These are phyloP conservation scores for Peromyscus eremicus DNA, from an alignment of 2,797 vertebrate species.

Conservation along the genomic window DNA sequence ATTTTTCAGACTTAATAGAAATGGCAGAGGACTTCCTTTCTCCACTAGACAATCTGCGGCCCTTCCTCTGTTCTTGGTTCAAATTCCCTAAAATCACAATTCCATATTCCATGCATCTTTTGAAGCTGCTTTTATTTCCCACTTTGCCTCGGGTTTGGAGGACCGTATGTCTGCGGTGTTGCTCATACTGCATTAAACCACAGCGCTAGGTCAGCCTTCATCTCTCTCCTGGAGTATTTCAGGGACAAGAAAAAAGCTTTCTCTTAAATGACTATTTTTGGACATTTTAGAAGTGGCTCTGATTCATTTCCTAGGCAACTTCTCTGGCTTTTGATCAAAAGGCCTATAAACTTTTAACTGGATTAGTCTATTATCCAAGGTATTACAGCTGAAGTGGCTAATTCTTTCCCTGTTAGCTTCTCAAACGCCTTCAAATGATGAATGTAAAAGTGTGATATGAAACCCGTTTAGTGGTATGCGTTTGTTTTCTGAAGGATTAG, in stretches of 20 bases:
- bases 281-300: slow-evolving; percentile 51
- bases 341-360: slow-evolving; percentile 72
- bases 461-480: slow-evolving; percentile 57
- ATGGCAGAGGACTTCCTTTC: not conserved
- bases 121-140: not conserved
- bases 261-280: slow-evolving; percentile 32
- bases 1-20: not conserved
- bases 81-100: not conserved
- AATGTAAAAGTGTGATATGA: slow-evolving; percentile 65
- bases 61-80: not conserved
- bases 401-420: slow-evolving; percentile 71
- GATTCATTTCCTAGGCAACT: slow-evolving; percentile 68
- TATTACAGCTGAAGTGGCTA: slow-evolving; percentile 76
- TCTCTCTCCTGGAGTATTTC: not conserved
- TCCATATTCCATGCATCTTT: not conserved
- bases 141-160: rapidly evolving
- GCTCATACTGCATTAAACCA: not conserved
- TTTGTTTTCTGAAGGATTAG: slow-evolving; percentile 47
- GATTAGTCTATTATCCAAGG: slow-evolving; percentile 76
- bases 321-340: slow-evolving; percentile 78
- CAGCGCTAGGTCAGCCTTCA: not conserved
- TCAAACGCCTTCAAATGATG: slow-evolving; percentile 66
- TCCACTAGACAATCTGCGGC: not conserved
- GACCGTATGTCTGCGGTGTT: rapidly evolving
- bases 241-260: slow-evolving; percentile 32